phyloP scores from a whole-genome alignment of 2,888 invertebrate genomes.

The Gibbula magus region DNA sequence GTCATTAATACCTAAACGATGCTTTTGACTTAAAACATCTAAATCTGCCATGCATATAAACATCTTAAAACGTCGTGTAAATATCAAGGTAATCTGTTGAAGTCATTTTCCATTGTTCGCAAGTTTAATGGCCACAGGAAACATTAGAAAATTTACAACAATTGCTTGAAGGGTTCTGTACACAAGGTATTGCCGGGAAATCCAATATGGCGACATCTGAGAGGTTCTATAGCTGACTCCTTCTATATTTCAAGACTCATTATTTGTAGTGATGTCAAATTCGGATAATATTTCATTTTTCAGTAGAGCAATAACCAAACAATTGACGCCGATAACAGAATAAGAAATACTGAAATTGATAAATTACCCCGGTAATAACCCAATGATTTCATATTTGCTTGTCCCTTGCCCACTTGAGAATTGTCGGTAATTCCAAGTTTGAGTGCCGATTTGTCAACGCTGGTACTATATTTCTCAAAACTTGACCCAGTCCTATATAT shows the following conservation, averaged over 20 bases:
- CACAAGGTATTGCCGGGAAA: neutral
- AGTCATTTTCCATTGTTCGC: no score
- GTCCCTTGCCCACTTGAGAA: neutral
- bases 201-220: neutral
- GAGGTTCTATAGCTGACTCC: neutral
- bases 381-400: neutral
- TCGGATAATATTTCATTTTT: neutral
- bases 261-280: neutral
- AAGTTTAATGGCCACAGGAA: no score
- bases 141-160: neutral
- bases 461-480: neutral
- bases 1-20: no score
- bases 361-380: neutral
- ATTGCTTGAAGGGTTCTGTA: neutral
- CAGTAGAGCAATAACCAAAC: neutral
- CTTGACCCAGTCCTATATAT: neutral
- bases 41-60: no score
- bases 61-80: no score
- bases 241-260: neutral
- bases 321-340: neutral
- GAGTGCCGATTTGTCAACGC: neutral
- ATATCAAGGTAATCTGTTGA: no score
- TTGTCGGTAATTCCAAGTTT: neutral
- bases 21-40: no score
- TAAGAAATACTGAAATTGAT: conserved; percentile 4